Evolutionary conservation across 2,113 vertebrate species (phyloP).

Genomic region (Ramphastos sulfuratus): DNA sequence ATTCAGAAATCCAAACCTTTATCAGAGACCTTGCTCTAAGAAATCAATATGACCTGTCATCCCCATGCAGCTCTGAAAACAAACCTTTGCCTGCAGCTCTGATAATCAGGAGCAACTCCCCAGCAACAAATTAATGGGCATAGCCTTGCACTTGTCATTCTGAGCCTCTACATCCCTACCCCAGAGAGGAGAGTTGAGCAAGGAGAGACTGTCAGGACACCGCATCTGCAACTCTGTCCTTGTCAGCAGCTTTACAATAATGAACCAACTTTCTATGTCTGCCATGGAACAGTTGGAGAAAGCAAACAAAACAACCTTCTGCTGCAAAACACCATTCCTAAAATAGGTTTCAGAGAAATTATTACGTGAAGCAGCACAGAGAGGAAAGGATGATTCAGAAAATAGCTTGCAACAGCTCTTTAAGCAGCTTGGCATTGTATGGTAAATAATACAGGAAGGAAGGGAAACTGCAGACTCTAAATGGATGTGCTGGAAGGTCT

Average conservation of each 20-base stretch:
- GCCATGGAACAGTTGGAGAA: not conserved
- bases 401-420: constrained; percentile 32
- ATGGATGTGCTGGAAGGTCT: constrained; percentile 56
- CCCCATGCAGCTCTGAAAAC: not conserved
- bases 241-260: not conserved
- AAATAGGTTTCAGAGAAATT: constrained; percentile 35
- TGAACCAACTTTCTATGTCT: not conserved
- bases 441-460: constrained; percentile 70
- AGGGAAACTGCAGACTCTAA: constrained; percentile 48
- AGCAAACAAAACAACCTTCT: not conserved
- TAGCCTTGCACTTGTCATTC: not conserved
- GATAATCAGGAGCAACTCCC: not conserved
- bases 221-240: not conserved
- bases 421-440: not conserved
- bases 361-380: not conserved
- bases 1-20: not conserved
- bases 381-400: constrained; percentile 42
- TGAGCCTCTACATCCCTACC: not conserved
- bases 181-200: not conserved
- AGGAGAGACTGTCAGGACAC: not conserved
- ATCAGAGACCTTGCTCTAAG: not conserved
- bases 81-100: constrained; percentile 26
- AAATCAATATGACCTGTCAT: not conserved
- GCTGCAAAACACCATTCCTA: constrained; percentile 42
- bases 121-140: not conserved